Base-by-base conservation (phyloP, 2,888 invertebrate genomes). In the Rambutsinella grinnellia region DNA sequence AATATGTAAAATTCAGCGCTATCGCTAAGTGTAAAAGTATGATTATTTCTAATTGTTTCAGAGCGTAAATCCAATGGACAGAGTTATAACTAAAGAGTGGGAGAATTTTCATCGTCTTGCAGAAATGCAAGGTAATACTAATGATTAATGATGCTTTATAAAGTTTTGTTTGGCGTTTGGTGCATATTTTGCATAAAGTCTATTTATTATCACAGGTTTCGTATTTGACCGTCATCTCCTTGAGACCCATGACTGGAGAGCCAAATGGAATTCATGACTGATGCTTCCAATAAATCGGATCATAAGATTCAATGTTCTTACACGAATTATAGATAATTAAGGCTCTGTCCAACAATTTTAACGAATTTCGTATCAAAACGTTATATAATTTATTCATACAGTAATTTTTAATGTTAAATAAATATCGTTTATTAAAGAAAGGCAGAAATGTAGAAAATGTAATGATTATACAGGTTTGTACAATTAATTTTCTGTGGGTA, bases 241-340 rank as follows among this genome's bases (percentile, higher is more conserved):
- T 13, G 56, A 79, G 23, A 69, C 79, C 23, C 76, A 67, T 19
- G 81, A 82, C 24, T 83, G 82, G 83, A 69, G 82, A 68, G 79
- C 82, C 19, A 79, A 81, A 49, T 83, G 83, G 83, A n/a, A n/a
- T n/a, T n/a, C n/a, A n/a, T n/a, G n/a, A n/a, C n/a, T n/a, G n/a
- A n/a, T n/a, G n/a, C n/a, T n/a, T n/a, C n/a, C n/a, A n/a, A n/a
- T n/a, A n/a, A n/a, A n/a, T n/a, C n/a, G n/a, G n/a, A n/a, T n/a
- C n/a, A n/a, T n/a, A n/a, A n/a, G n/a, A n/a, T n/a, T n/a, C n/a
- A n/a, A n/a, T n/a, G n/a, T n/a, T n/a, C n/a, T n/a, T n/a, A n/a
- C n/a, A n/a, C n/a, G n/a, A n/a, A n/a, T n/a, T n/a, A n/a, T n/a
- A n/a, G n/a, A n/a, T n/a, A n/a, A n/a, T n/a, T n/a, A n/a, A n/a